Base-by-base conservation (phyloP, 2,888 invertebrate species). In the Parapristionchus giblindavisi region DNA sequence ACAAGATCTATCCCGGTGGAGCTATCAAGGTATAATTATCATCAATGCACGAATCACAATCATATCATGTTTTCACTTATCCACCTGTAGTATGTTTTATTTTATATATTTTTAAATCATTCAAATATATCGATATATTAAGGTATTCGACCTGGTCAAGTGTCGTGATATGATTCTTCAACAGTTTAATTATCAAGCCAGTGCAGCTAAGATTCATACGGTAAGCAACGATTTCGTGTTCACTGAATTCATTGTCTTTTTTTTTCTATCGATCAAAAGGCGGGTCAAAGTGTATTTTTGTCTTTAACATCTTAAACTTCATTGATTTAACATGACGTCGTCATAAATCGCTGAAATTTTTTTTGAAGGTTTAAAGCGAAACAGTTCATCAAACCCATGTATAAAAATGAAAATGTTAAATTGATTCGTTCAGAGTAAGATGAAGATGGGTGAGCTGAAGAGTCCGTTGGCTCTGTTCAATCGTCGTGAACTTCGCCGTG, bases 1-100 rank as follows among this genome's bases (percentile, higher is more conserved):
- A 74, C 54, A 74, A 74, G 54, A 14, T 74, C n/a, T 74, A 74
- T 40, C 74, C 74, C 27, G 65, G 65, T 38, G 40, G 24, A 3
- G 14, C 74, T 21, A 36, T 74, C 63, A 63, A 74, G 74, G 74
- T 74, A 3, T 65, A 36, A 5, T 6, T 14, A 14, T 8, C 8
- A 43, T 17, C 43, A 8, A 8, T 43, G 11, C 11, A 43, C 8
- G 17, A 14, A 43, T 43, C 11, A 43, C 17, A 8, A 43, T 43
- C 17, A 43, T 14, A 43, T 43, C 43, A 43, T 14, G 43, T 43
- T 43, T 17, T 8, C 17, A 43, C 8, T 43, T 43, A 43, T 8
- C 8, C 43, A 43, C 17, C 43, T 8, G 43, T 17, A 14, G 8
- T 17, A 43, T 17, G 17, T 43, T 14, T 43, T 43, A 43, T 14